These are phyloP conservation scores for Ahaetulla prasina DNA, from an alignment of 2,113 vertebrate species.

Conservation along the genomic window DNA sequence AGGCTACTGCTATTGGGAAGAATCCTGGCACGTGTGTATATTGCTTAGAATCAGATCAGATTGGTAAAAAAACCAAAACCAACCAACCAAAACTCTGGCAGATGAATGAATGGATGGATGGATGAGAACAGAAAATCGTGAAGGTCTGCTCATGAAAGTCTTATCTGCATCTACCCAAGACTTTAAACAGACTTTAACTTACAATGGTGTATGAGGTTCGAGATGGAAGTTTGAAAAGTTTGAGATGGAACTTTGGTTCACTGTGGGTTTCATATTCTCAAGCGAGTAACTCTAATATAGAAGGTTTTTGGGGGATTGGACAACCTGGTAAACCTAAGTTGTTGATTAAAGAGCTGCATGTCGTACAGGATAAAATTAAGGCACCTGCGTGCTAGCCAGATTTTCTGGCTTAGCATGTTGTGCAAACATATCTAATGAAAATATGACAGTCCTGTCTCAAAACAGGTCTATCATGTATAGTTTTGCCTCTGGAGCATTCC, in stretches of 20 bases:
- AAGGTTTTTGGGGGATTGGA: not conserved
- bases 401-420: not conserved
- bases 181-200: not conserved
- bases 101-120: not conserved
- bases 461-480: not conserved
- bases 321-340: not conserved
- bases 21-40: not conserved
- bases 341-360: not conserved
- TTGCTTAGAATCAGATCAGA: not conserved
- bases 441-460: not conserved
- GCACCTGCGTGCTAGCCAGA: not conserved
- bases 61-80: not conserved
- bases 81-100: not conserved
- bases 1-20: not conserved
- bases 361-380: not conserved
- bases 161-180: not conserved
- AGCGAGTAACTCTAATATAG: not conserved
- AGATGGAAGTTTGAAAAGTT: not conserved
- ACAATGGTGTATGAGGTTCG: not conserved
- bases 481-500: not conserved
- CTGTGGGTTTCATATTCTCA: not conserved
- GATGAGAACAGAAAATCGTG: not conserved
- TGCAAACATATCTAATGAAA: not conserved
- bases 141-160: not conserved
- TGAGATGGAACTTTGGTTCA: not conserved